phyloP scores from a whole-genome alignment of 2,888 invertebrate species.

The Caenorhabditis parvicauda region DNA sequence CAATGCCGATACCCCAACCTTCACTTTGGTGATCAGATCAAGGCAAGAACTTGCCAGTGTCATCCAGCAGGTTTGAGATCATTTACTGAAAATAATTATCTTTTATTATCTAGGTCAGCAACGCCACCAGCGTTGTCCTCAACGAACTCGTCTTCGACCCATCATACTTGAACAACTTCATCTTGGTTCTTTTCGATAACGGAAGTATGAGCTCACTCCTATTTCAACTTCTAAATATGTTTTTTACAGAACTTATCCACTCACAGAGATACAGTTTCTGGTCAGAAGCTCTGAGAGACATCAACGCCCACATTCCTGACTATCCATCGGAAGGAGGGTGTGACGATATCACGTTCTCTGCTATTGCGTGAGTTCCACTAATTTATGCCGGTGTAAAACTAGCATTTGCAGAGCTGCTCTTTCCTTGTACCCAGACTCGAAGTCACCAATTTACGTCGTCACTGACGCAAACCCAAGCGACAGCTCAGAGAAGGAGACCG shows the following conservation, averaged over 20 bases:
- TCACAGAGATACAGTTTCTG: constrained; percentile 20
- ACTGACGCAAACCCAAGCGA: constrained; percentile 50
- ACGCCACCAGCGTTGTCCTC: constrained; percentile 14
- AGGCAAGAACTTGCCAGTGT: constrained; percentile 28
- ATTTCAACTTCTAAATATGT: not conserved
- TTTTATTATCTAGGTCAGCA: constrained; percentile 6
- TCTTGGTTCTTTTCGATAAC: constrained; percentile 46
- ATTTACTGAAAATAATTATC: not conserved
- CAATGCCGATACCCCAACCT: constrained; percentile 41
- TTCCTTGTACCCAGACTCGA: constrained; percentile 28
- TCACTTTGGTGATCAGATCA: constrained; percentile 41
- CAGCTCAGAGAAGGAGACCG: constrained; percentile 27
- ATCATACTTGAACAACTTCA: constrained; percentile 37
- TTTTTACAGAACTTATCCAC: constrained; percentile 20
- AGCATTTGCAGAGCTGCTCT: constrained; percentile 27
- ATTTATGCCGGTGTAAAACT: not conserved
- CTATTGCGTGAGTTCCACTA: constrained; percentile 19
- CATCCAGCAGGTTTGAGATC: constrained; percentile 25
- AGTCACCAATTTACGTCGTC: constrained; percentile 47
- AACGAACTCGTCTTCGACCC: constrained; percentile 29
- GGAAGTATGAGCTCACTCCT: constrained; percentile 28
- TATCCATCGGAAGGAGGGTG: constrained; percentile 28
- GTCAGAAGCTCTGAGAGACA: constrained; percentile 14
- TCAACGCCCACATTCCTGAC: constrained; percentile 20
- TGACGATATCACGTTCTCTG: constrained; percentile 31